These are phyloP conservation scores for Tinamus guttatus DNA, from an alignment of 2,113 vertebrate species.

Conservation along the genomic window DNA sequence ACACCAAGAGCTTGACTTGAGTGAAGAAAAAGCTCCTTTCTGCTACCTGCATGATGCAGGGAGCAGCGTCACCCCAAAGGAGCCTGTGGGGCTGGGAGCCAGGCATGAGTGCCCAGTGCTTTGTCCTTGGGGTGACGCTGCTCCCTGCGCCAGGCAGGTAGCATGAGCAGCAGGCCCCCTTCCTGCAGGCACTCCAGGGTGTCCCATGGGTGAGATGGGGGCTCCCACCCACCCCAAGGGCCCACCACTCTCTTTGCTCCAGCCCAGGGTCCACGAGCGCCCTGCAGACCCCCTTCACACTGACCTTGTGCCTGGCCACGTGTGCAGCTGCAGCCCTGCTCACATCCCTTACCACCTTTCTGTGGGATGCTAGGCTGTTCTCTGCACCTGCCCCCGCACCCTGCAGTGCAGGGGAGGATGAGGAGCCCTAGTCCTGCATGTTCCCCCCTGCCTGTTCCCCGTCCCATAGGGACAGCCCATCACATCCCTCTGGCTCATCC, in stretches of 20 bases:
- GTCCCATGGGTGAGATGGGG: background rate
- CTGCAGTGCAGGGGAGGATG: background rate
- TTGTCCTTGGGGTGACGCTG: no score
- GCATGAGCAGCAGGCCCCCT: background rate
- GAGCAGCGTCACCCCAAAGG: background rate
- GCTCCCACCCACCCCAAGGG: accelerated
- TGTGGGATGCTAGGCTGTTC: no score
- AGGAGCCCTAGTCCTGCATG: background rate
- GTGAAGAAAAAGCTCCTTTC: background rate
- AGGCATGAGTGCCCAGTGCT: background rate
- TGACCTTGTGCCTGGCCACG: background rate
- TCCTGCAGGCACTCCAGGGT: background rate
- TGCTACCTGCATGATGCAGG: background rate
- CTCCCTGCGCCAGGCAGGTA: no score
- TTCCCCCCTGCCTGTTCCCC: background rate
- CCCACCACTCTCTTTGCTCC: background rate
- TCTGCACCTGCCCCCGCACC: no score
- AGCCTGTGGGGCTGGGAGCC: background rate
- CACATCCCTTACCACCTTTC: background rate
- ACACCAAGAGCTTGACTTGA: background rate
- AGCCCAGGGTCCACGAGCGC: background rate
- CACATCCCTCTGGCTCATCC: background rate
- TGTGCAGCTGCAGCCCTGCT: background rate
- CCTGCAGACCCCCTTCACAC: background rate
- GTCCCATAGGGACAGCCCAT: accelerated